Percentiles rank a stretch among this genome's conserved stretches.
These are phyloP conservation scores for Cephus cinctus DNA, from an alignment of 1,140 invertebrate species.

Conservation along the genomic window DNA sequence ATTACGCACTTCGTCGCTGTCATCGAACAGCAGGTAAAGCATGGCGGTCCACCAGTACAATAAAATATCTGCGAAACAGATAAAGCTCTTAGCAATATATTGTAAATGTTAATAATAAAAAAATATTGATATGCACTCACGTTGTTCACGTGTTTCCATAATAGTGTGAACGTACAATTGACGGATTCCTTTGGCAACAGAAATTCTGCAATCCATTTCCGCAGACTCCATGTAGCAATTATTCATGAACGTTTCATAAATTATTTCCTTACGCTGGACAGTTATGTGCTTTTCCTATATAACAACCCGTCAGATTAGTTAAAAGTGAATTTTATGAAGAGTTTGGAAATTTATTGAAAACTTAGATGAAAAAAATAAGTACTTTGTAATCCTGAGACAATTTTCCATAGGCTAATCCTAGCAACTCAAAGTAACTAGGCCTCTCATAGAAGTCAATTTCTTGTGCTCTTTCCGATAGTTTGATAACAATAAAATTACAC, in stretches of 20 bases:
- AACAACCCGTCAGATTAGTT: too few relatives aligned
- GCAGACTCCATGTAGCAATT: conserved; percentile 32
- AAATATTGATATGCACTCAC: too few relatives aligned
- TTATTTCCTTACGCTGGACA: too few relatives aligned
- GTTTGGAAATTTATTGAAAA: background rate
- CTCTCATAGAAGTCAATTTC: conserved; percentile 23
- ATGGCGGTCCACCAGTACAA: conserved; percentile 45
- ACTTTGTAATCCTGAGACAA: conserved; percentile 21
- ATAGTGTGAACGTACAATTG: too few relatives aligned
- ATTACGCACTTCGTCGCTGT: conserved; percentile 31
- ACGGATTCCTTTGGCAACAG: conserved; percentile 30
- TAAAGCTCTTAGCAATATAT: too few relatives aligned
- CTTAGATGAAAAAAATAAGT: background rate
- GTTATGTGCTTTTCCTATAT: too few relatives aligned
- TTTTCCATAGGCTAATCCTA: conserved; percentile 32
- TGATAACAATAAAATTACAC: conserved; percentile 15
- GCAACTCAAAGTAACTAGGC: conserved; percentile 32
- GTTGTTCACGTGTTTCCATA: too few relatives aligned
- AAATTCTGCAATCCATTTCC: conserved; percentile 26
- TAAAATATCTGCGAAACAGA: conserved; percentile 18
- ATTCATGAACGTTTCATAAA: conserved; percentile 33
- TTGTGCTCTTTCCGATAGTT: conserved; percentile 6
- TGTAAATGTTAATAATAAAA: too few relatives aligned
- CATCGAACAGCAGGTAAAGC: conserved; percentile 38
- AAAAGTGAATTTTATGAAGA: too few relatives aligned